Evolutionary conservation across 92 coral and sea anemone genomes (phyloP), one percentile per base, ranked within the genome.

Genomic region (Umimayanthus kanabou): DNA sequence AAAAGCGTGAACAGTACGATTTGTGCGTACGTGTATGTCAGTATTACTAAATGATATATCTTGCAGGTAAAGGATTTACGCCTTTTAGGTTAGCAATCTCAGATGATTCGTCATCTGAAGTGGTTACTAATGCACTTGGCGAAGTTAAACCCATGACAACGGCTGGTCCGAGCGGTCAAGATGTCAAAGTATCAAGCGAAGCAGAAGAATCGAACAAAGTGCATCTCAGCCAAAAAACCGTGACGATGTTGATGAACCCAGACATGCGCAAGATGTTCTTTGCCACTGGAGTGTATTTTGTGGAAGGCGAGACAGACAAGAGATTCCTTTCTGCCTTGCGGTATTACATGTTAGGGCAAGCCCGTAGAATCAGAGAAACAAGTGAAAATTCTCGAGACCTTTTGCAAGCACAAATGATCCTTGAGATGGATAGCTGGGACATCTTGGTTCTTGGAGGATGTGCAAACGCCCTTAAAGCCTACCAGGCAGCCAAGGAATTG

Each of bases 381-480:
- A 9, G 76, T 28, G 18, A 30, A 26, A 71, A 22, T 5, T 69
- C 75, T 5, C 25, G 9, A 9, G 49, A 61, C 29, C 42, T 61
- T 47, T 23, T 50, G 14, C 49, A 57, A 9, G 89, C 89, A 9
- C 18, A 33, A n/a, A 74, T 18, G 43, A 39, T 33, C 40, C 30
- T 67, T 16, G 55, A 77, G 61, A 87, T 87, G 89, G 89, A 87
- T 39, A 30, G 49, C 64, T 87, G 90, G 90, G 85, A 87, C 53
- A 65, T 87, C 5, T 45, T 87, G 33, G 6, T 85, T 18, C 55
- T 87, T 25, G 61, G 82, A 22, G 90, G 90, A 20, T 79, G 85
- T 18, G 61, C 22, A 18, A 10, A 39, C 16, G 81, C 79, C 29
- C n/a, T 87, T 0, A 87, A 87, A 45, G 85, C 90, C 26, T 79